Base-by-base conservation (phyloP, 2,888 invertebrate species). In the Agrochola macilenta region DNA sequence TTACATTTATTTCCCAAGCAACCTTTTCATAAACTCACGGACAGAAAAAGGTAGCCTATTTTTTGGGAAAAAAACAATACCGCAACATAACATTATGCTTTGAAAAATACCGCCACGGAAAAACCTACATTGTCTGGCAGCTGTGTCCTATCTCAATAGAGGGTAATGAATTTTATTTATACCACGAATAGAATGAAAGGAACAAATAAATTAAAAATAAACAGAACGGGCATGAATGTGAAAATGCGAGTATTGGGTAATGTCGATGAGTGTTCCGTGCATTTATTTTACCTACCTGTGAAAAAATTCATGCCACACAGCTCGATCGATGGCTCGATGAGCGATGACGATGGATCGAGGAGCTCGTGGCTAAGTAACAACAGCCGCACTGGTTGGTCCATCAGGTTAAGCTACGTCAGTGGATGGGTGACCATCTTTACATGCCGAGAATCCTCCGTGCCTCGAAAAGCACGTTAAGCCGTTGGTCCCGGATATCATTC, bases 151-250 rank as follows among this genome's bases (percentile, higher is more conserved):
- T 77, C 78, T 77, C 83, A 81, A 71, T 71, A 63, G 54, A 63
- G 14, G 30, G 61, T 82, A 74, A 76, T 70, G 30, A 58, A 64
- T 72, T 77, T 82, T 60, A 72, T 81, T 54, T 78, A 65, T 54
- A 61, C 39, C 30, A 17, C 43, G 26, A 60, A 30, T 26, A 70
- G 54, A 78, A 77, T 46, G 66, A 30, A 61, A 57, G 60, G 60
- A 46, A 49, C 79, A 79, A 60, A 71, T 71, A 69, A 83, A 79
- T 82, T 84, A 69, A 74, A 83, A 84, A 74, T 74, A 82, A 79
- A 79, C 80, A 84, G 60, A 52, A 71, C 43, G 23, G 54, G 49
- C 12, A 52, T 61, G 72, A 69, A 71, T 74, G 72, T 69, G 63
- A 69, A 79, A 82, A 79, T 52, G 17, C 3, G 43, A 70, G 8